phyloP scores from a whole-genome alignment of 1,140 invertebrate species.

The Luehdorfia chinensis region DNA sequence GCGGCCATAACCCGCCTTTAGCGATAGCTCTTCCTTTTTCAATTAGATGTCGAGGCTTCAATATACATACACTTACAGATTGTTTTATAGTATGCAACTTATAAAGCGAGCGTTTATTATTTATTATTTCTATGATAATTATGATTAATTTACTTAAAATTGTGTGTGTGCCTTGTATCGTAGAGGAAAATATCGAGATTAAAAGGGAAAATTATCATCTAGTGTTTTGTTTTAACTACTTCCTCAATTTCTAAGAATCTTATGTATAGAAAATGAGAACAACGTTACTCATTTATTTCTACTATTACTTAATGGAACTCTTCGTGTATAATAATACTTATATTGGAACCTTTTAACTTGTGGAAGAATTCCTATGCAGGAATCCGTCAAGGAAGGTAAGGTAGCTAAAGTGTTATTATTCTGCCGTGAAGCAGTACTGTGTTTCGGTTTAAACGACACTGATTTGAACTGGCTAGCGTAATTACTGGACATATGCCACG shows the following conservation, averaged over 20 bases:
- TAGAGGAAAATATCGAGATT: slow-evolving; percentile 79
- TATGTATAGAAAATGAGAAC: too few species aligned
- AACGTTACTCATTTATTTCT: too few species aligned
- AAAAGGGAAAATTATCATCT: slow-evolving; percentile 72
- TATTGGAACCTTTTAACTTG: too few species aligned
- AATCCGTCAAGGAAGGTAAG: too few species aligned
- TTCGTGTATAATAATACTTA: too few species aligned
- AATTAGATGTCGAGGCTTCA: slow-evolving; percentile 62
- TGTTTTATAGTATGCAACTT: slow-evolving; percentile 52
- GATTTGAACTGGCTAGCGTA: too few species aligned
- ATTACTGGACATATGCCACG: too few species aligned
- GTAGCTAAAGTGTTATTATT: too few species aligned
- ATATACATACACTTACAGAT: slow-evolving; percentile 44
- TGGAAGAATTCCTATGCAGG: too few species aligned
- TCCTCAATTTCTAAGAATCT: neutral
- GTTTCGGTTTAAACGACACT: too few species aligned
- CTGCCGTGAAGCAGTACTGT: too few species aligned
- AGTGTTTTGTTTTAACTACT: slow-evolving; percentile 49
- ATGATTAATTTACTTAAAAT: slow-evolving; percentile 74
- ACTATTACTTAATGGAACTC: too few species aligned
- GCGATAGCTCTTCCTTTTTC: slow-evolving; percentile 47
- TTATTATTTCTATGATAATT: slow-evolving; percentile 72
- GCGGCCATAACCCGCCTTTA: slow-evolving; percentile 25
- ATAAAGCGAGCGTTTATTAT: slow-evolving; percentile 62
- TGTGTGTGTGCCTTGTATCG: slow-evolving; percentile 79